Evolutionary conservation across 1,140 invertebrate species (phyloP).

Genomic region (Orius insidiosus): DNA sequence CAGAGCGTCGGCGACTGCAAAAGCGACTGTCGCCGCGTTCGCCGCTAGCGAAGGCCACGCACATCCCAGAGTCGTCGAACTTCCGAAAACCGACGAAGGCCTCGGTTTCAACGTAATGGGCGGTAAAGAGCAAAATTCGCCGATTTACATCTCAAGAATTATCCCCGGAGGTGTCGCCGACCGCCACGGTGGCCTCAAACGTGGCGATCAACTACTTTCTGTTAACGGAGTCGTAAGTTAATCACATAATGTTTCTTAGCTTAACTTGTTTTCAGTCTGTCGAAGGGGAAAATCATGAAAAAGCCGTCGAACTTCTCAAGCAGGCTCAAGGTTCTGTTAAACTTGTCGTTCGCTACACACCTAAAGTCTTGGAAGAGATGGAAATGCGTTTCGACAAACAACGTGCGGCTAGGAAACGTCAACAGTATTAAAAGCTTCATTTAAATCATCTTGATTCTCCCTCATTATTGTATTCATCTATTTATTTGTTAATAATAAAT

Average conservation of each 20-base stretch:
- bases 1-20: slow-evolving; percentile 86
- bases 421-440: slow-evolving; percentile 37
- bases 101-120: slow-evolving; percentile 99
- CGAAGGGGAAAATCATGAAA: slow-evolving; percentile 99
- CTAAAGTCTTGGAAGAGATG: slow-evolving; percentile 98
- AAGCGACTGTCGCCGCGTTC: slow-evolving; percentile 93
- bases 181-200: slow-evolving; percentile 87
- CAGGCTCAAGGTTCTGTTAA: slow-evolving; percentile 93
- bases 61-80: slow-evolving; percentile 92
- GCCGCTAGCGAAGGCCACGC: slow-evolving; percentile 98
- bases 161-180: slow-evolving; percentile 97
- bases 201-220: slow-evolving; percentile 93
- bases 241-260: not conserved
- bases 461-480: not conserved
- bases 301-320: slow-evolving; percentile 96
- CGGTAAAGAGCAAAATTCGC: slow-evolving; percentile 97
- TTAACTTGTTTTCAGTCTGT: slow-evolving; percentile 53
- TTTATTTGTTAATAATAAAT: no score
- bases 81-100: slow-evolving; percentile 98
- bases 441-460: not conserved
- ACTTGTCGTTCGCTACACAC: slow-evolving; percentile 94
- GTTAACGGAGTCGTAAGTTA: slow-evolving; percentile 86
- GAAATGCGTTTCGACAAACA: slow-evolving; percentile 97
- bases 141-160: slow-evolving; percentile 98
- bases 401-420: slow-evolving; percentile 58